Evolutionary conservation across 2,113 vertebrate species (phyloP).

Genomic region (Oenanthe melanoleuca): DNA sequence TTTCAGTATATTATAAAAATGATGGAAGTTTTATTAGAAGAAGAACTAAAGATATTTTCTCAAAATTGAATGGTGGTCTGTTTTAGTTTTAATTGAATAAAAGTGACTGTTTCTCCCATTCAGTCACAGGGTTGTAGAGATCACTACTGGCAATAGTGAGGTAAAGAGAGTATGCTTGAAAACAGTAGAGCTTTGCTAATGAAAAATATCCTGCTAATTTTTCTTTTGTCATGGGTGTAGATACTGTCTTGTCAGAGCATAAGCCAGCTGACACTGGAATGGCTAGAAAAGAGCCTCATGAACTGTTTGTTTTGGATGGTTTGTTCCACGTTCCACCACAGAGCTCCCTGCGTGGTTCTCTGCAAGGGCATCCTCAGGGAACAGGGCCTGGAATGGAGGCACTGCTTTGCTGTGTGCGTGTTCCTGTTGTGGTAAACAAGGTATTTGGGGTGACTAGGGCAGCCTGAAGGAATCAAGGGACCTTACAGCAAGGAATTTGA

Average conservation of each 20-base stretch:
- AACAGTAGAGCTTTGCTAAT: not conserved
- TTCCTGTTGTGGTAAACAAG: not conserved
- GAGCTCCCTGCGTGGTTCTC: rapidly evolving
- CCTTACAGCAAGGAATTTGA: not conserved
- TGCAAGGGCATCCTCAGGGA: not conserved
- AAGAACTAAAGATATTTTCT: not conserved
- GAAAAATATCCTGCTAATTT: not conserved
- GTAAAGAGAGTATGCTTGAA: not conserved
- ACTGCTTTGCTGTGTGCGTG: not conserved
- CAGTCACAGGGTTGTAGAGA: not conserved
- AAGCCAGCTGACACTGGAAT: not conserved
- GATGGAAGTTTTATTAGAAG: not conserved
- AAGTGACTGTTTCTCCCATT: not conserved
- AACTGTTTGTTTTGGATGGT: not conserved
- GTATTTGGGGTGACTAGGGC: not conserved
- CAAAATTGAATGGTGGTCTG: not conserved
- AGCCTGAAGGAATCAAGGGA: not conserved
- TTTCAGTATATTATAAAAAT: not conserved
- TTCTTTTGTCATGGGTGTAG: not conserved
- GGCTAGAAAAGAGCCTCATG: not conserved
- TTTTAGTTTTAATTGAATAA: not conserved
- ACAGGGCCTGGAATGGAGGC: not conserved
- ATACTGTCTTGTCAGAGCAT: not conserved
- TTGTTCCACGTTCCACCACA: not conserved
- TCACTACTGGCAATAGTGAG: not conserved